Evolutionary conservation across 2,888 invertebrate genomes (phyloP).

Genomic region (Rhyacophila evoluta): DNA sequence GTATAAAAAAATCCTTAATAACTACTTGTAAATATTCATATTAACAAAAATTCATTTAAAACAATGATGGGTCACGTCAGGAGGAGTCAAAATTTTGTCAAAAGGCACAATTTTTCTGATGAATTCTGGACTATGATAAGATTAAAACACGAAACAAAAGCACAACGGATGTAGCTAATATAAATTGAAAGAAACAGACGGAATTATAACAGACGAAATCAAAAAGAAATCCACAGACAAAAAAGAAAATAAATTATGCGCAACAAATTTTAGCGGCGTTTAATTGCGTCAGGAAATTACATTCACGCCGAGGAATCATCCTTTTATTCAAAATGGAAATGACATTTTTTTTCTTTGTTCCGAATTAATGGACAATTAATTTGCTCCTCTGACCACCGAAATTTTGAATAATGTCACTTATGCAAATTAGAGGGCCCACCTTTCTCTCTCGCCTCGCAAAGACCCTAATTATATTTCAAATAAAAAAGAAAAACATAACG

Average conservation of each 20-base stretch:
- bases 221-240: background rate
- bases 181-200: too few species aligned
- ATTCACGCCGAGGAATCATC: background rate
- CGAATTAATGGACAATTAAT: conserved; percentile 20
- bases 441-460: background rate
- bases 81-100: too few species aligned
- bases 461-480: background rate
- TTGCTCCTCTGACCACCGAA: background rate
- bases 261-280: conserved; percentile 2
- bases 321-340: background rate
- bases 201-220: too few species aligned
- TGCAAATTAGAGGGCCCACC: background rate
- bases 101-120: too few species aligned
- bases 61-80: too few species aligned
- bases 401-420: conserved; percentile 21
- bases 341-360: conserved; percentile 11
- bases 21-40: too few species aligned
- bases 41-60: too few species aligned
- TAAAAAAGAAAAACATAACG: background rate
- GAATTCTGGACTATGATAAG: too few species aligned
- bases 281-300: background rate
- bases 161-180: too few species aligned
- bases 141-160: background rate
- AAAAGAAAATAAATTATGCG: background rate
- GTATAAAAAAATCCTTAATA: too few species aligned